phyloP scores from a whole-genome alignment of 1,140 invertebrate species.

The Pseudoatta argentina region DNA sequence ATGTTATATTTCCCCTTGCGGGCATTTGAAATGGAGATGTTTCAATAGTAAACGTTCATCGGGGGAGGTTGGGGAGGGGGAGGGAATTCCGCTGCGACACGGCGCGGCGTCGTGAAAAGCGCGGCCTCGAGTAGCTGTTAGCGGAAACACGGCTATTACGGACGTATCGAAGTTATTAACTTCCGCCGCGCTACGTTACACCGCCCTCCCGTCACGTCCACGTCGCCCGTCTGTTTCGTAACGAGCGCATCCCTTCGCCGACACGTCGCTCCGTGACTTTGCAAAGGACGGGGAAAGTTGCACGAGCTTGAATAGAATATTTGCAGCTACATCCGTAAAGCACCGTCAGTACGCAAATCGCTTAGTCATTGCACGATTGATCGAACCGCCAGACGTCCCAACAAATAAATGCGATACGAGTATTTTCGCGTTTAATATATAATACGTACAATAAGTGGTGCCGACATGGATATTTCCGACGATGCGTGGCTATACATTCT shows the following conservation, averaged over 20 bases:
- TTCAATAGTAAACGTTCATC: no score
- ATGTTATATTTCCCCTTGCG: conserved; percentile 45
- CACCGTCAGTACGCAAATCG: background rate
- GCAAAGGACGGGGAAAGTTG: conserved; percentile 16
- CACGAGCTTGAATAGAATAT: conserved; percentile 38
- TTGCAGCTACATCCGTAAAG: background rate
- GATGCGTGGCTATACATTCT: no score
- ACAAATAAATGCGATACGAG: background rate
- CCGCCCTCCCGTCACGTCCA: background rate
- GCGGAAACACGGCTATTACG: conserved; percentile 28
- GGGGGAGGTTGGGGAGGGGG: no score
- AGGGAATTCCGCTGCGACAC: conserved; percentile 35
- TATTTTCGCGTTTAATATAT: background rate
- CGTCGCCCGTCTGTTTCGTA: conserved; percentile 9
- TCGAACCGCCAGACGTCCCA: conserved; percentile 2
- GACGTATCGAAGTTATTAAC: conserved; percentile 55
- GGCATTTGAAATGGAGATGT: conserved; percentile 67
- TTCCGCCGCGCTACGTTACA: conserved; percentile 5
- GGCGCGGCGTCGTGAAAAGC: conserved; percentile 47
- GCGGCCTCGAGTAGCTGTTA: conserved; percentile 49
- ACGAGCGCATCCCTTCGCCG: background rate
- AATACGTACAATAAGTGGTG: background rate
- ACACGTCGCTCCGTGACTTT: conserved; percentile 34
- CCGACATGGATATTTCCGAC: background rate
- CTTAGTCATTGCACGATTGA: conserved; percentile 40